These are phyloP conservation scores for Ramphastos sulfuratus DNA, from an alignment of 2,113 vertebrate genomes.

Conservation along the genomic window DNA sequence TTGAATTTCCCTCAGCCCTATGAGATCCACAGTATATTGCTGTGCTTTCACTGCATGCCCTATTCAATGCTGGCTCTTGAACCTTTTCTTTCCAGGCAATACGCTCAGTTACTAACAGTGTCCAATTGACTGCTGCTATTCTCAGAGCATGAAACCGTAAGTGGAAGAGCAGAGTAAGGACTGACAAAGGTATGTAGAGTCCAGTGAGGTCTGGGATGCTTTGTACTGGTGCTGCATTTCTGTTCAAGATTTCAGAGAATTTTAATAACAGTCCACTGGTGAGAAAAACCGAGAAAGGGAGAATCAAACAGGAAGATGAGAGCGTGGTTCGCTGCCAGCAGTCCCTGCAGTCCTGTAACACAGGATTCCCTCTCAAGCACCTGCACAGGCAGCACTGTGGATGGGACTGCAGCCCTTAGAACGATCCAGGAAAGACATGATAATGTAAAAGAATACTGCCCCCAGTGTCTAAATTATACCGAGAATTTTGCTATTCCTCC, in stretches of 20 bases:
- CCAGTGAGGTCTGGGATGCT: not conserved
- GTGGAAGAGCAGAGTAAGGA: not conserved
- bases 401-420: not conserved
- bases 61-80: not conserved
- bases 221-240: not conserved
- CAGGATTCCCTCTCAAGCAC: not conserved
- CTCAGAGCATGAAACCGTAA: not conserved
- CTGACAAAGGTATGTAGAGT: not conserved
- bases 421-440: not conserved
- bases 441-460: not conserved
- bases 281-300: not conserved
- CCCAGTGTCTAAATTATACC: not conserved
- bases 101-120: not conserved
- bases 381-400: rapidly evolving
- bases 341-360: not conserved
- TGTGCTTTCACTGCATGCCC: not conserved
- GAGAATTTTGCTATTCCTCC: not conserved
- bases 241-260: not conserved
- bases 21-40: not conserved
- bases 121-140: not conserved
- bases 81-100: constrained; percentile 27
- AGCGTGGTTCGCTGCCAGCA: not conserved
- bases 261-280: not conserved
- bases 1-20: not conserved
- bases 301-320: not conserved